These are phyloP conservation scores for Eupeodes latifasciatus DNA, from an alignment of 2,888 invertebrate species.

Conservation along the genomic window DNA sequence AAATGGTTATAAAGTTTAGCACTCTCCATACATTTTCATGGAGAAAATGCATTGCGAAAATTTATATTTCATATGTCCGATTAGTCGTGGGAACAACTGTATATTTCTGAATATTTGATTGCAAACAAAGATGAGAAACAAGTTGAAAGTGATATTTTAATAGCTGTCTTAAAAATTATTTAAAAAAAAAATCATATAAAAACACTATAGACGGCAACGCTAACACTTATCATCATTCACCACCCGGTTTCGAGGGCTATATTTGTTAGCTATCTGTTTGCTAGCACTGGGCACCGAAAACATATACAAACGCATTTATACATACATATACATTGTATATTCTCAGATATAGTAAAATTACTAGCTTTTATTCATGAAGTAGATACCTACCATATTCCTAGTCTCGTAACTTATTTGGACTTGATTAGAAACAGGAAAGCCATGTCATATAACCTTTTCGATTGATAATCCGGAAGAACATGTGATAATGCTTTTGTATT, in stretches of 20 bases:
- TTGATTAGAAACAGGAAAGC: neutral
- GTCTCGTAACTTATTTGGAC: neutral
- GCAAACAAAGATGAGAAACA: no score
- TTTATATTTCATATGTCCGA: no score
- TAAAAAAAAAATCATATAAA: neutral
- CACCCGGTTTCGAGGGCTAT: conserved; percentile 47
- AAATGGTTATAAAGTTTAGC: no score
- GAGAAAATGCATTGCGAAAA: no score
- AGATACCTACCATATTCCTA: neutral
- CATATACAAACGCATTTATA: neutral
- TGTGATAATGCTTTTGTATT: neutral
- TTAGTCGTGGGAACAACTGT: no score
- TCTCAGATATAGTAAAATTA: conserved; percentile 3
- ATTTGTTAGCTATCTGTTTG: conserved; percentile 19
- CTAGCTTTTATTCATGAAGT: neutral
- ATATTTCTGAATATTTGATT: no score
- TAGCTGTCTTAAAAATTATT: neutral
- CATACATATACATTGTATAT: neutral
- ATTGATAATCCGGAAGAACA: neutral
- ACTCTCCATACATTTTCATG: no score
- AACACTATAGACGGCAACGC: neutral
- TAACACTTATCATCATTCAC: neutral
- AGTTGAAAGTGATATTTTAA: no score
- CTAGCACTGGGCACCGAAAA: neutral
- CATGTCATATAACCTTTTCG: neutral